Conservation (phyloP, 2,113 vertebrate species). For the Lontra canadensis region DNA sequence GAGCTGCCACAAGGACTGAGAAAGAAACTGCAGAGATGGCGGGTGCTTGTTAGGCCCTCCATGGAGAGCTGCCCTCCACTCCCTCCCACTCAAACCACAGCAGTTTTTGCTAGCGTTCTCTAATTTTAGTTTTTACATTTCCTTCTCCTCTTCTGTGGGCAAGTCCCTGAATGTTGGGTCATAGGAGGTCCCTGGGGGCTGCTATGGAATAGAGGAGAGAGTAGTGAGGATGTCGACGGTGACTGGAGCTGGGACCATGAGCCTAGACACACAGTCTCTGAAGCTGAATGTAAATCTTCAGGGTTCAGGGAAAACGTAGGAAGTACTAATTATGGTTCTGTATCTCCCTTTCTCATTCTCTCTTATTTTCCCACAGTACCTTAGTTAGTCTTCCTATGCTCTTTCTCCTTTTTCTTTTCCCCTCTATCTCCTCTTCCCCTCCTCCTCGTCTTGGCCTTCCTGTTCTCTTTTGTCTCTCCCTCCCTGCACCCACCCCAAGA, state of each 20-base stretch:
- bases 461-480: no score
- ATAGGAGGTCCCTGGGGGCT: background rate
- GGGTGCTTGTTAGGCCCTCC: background rate
- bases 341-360: background rate
- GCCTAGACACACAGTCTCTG: background rate
- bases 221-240: background rate
- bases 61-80: background rate
- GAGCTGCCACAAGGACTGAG: background rate
- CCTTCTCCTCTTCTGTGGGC: background rate
- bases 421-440: accelerated
- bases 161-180: background rate
- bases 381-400: background rate
- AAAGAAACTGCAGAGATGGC: background rate
- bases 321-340: background rate
- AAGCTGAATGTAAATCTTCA: background rate
- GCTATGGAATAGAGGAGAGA: background rate
- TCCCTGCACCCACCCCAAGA: background rate
- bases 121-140: background rate
- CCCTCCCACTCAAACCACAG: background rate
- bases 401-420: background rate
- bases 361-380: background rate
- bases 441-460: accelerated
- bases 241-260: background rate
- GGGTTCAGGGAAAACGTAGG: background rate
- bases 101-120: background rate